A percentile compares a stretch with the other conserved stretches of the same genome.
phyloP scores from a whole-genome alignment of 23 tunicate genomes.

The Ciona savignyi region DNA sequence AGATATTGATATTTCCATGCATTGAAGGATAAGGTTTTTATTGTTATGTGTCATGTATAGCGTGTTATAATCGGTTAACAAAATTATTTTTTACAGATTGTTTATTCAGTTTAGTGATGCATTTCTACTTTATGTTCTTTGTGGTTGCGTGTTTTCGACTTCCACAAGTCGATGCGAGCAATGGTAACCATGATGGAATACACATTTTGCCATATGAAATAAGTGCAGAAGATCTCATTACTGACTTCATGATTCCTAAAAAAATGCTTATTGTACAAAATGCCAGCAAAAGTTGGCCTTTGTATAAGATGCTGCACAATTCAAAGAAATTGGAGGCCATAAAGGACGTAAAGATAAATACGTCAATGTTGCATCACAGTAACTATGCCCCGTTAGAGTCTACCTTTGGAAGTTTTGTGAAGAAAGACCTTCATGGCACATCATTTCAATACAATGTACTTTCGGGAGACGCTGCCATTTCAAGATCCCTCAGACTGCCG shows the following conservation, averaged over 20 bases:
- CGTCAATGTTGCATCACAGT: background rate
- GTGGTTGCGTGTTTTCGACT: too few species aligned
- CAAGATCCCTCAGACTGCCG: conserved; percentile 14
- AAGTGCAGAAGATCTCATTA: conserved; percentile 30
- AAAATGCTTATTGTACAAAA: conserved; percentile 7
- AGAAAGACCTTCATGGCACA: background rate
- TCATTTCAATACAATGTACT: background rate
- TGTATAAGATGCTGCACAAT: conserved; percentile 13
- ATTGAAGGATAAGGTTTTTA: too few species aligned
- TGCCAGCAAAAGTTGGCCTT: conserved; percentile 17
- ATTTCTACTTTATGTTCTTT: too few species aligned
- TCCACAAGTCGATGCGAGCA: too few species aligned
- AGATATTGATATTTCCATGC: too few species aligned
- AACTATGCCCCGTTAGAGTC: background rate
- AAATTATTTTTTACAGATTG: too few species aligned
- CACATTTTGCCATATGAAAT: conserved; percentile 22
- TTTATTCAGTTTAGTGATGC: too few species aligned
- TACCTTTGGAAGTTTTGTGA: conserved; percentile 18
- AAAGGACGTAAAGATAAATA: conserved; percentile 2
- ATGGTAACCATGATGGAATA: background rate
- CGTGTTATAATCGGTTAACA: too few species aligned
- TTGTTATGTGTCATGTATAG: too few species aligned
- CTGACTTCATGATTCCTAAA: conserved; percentile 2
- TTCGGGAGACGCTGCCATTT: background rate
- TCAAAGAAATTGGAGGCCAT: background rate